Evolutionary conservation across 2,797 vertebrate genomes (phyloP).

Genomic region (Sebastes kiyomatsui): DNA sequence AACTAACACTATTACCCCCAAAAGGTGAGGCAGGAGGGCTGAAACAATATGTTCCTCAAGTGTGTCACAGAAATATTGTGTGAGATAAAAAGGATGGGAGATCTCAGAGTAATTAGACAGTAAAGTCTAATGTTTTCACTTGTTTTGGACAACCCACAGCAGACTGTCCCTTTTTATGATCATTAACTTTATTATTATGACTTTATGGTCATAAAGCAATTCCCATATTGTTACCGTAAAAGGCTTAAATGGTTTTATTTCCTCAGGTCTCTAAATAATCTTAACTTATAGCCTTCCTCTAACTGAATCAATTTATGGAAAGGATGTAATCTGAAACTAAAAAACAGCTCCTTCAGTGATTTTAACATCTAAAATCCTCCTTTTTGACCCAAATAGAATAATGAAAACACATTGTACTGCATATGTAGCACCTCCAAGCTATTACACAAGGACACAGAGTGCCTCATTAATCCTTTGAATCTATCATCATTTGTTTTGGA

Average conservation of each 20-base stretch:
- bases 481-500: background rate
- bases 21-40: slow-evolving; percentile 19
- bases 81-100: background rate
- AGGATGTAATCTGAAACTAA: background rate
- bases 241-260: background rate
- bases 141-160: background rate
- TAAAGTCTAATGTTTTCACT: background rate
- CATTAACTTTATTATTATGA: background rate
- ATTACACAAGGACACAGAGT: background rate
- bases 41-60: background rate
- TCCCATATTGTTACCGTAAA: background rate
- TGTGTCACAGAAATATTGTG: background rate
- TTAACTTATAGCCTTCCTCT: background rate
- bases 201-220: background rate
- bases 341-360: background rate
- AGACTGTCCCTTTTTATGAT: background rate
- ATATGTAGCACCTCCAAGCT: background rate
- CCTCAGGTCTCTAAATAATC: background rate
- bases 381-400: background rate
- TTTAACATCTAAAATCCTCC: background rate
- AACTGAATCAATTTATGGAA: background rate
- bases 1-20: slow-evolving; percentile 54
- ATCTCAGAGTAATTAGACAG: background rate
- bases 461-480: slow-evolving; percentile 1
- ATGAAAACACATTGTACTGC: background rate